These are phyloP conservation scores for Telmatochromis sp. DNA, from an alignment of 2,113 vertebrate species.

Conservation along the genomic window DNA sequence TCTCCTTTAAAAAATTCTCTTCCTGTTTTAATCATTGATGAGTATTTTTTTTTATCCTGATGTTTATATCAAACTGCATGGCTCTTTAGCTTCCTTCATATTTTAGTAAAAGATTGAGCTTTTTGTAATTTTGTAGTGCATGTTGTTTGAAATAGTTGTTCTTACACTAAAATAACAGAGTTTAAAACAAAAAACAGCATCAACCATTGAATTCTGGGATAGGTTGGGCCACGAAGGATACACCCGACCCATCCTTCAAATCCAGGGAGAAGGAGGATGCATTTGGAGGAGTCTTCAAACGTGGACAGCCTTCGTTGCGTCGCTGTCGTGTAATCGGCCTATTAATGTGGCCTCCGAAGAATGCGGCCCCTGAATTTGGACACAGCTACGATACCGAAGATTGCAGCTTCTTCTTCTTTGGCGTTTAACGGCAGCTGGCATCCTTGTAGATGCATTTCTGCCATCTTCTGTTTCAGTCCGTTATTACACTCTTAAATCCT, in stretches of 20 bases:
- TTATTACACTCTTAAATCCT: neutral
- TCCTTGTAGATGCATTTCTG: rapidly evolving
- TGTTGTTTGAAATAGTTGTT: neutral
- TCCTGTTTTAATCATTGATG: neutral
- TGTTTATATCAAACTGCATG: neutral
- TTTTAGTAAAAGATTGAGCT: neutral
- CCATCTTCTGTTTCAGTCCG: neutral
- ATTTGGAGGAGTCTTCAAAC: neutral
- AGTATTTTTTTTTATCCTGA: neutral
- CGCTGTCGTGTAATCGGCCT: neutral
- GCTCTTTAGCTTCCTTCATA: neutral
- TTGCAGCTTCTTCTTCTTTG: rapidly evolving
- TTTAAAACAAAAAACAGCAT: neutral
- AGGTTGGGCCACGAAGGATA: neutral
- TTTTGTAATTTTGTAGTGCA: neutral
- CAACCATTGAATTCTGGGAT: neutral
- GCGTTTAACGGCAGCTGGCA: rapidly evolving
- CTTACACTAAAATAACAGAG: neutral
- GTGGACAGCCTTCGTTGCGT: rapidly evolving
- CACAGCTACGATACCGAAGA: neutral
- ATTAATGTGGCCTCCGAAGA: neutral
- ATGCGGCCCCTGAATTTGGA: neutral
- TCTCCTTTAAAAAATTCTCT: neutral
- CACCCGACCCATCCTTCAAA: neutral
- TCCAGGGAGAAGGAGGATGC: rapidly evolving